Base-by-base conservation (phyloP, 2,113 vertebrate species). In the Lipophrys pholis region DNA sequence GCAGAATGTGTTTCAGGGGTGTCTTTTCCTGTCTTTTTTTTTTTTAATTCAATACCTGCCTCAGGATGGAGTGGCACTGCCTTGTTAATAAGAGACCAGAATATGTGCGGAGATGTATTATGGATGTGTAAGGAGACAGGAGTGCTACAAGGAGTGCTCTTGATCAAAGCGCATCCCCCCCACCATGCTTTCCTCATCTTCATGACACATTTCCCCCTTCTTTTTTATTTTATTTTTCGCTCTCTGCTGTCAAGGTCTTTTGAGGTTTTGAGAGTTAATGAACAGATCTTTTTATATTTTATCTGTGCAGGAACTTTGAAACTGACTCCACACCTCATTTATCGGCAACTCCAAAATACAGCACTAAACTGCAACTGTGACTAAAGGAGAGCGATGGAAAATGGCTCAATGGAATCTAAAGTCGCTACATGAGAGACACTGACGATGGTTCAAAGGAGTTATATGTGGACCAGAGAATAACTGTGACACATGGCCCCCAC, bases 91-190 rank as follows among this genome's bases (percentile, higher is more conserved):
- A 76, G 58, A 85, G 70, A 15, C 67, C 54, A 69, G 68, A 70
- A 69, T 73, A 73, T 62, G 73, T 60, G 69, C 75, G 35, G 72
- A 82, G 73, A 87, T 82, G 73, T 88, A 87, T 90, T 84, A 87
- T 86, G 78, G 85, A 87, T 87, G 80, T 76, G 70, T 69, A 72
- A 84, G 78, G 78, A 90, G 80, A 89, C 85, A 76, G 75, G 54
- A 73, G 66, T 59, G 81, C 76, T 59, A 73, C 48, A 51, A 78
- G 80, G 57, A 81, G 75, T 21, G 53, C 70, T 70, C 83, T 67
- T 85, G 87, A 93, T 94, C 91, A 93, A 91, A 92, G 90, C 61
- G 61, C 61, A 42, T 70, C 66, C 71, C 69, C n/a, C 73, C 62
- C 70, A 68, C 53, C 62, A 55, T 62, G 14, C 57, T 36, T 73